These are phyloP conservation scores for Gonocerus acuteangulatus DNA, from an alignment of 2,888 invertebrate species.

Conservation along the genomic window DNA sequence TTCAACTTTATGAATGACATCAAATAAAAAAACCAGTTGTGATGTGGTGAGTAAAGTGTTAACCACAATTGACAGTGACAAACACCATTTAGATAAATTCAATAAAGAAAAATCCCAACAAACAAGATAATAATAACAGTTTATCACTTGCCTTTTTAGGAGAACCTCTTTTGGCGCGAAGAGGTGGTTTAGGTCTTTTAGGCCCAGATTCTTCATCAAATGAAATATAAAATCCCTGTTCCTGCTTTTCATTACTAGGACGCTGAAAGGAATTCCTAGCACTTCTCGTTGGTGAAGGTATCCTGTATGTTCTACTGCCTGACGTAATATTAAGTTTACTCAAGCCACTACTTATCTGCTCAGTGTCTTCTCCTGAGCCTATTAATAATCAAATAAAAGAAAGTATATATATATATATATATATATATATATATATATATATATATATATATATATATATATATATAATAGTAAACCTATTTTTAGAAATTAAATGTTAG, in stretches of 20 bases:
- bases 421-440: too few species aligned
- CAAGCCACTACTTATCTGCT: slow-evolving; percentile 57
- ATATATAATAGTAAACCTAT: too few species aligned
- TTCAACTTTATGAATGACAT: too few species aligned
- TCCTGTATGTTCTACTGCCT: slow-evolving; percentile 78
- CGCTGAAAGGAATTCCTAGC: slow-evolving; percentile 33
- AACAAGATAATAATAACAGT: too few species aligned
- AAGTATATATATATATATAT: too few species aligned
- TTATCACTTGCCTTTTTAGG: slow-evolving; percentile 64
- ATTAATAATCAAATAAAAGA: neutral
- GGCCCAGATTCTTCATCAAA: slow-evolving; percentile 75
- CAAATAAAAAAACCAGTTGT: too few species aligned
- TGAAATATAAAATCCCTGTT: slow-evolving; percentile 88
- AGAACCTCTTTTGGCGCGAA: slow-evolving; percentile 65
- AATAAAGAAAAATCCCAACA: too few species aligned
- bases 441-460: too few species aligned
- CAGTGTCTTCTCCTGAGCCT: slow-evolving; percentile 44
- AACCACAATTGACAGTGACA: too few species aligned
- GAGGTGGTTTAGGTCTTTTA: slow-evolving; percentile 79
- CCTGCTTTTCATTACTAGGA: slow-evolving; percentile 41
- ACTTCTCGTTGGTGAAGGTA: slow-evolving; percentile 72
- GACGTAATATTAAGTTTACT: slow-evolving; percentile 76
- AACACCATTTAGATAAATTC: too few species aligned
- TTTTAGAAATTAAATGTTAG: too few species aligned
- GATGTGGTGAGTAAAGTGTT: too few species aligned